Evolutionary conservation across 2,888 invertebrate genomes (phyloP).

Genomic region (Macrosoma leucophasiata): DNA sequence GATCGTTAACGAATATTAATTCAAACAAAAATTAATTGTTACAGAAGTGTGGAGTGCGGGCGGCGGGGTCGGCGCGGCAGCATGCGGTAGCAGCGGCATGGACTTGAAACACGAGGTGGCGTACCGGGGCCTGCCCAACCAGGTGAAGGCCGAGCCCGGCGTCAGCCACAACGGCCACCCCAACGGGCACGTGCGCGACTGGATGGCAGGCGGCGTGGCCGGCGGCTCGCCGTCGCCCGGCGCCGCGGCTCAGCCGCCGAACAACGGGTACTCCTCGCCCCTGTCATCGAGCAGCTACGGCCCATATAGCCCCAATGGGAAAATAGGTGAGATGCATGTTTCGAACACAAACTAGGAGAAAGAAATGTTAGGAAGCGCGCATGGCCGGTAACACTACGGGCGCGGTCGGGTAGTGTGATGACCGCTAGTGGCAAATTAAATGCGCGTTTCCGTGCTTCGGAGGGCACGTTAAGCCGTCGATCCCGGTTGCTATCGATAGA

Average conservation of each 20-base stretch:
- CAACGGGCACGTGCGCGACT: slow-evolving; percentile 68
- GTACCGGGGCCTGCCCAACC: slow-evolving; percentile 70
- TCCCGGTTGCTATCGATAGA: no score
- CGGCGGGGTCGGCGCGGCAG: slow-evolving; percentile 68
- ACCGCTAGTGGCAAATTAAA: no score
- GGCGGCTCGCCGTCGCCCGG: slow-evolving; percentile 80
- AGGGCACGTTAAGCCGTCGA: no score
- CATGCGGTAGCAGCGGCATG: slow-evolving; percentile 77
- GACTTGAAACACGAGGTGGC: slow-evolving; percentile 81
- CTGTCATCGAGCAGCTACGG: slow-evolving; percentile 93
- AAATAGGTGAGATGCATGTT: slow-evolving; percentile 82
- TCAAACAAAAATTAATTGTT: no score
- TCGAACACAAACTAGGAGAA: not conserved
- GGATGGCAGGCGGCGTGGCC: slow-evolving; percentile 74
- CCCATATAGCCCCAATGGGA: slow-evolving; percentile 92
- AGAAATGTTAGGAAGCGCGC: no score
- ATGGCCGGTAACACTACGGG: no score
- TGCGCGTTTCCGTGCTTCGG: no score
- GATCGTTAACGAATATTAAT: no score
- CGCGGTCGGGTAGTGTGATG: no score
- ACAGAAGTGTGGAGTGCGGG: slow-evolving; percentile 73
- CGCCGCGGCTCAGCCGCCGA: slow-evolving; percentile 76
- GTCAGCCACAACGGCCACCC: slow-evolving; percentile 70
- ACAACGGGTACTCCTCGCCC: slow-evolving; percentile 90
- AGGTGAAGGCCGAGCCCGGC: slow-evolving; percentile 68